Evolutionary conservation across 1,140 invertebrate species (phyloP), one percentile per base, ranked within the genome.

Genomic region (Zaprionus kolodkinae): DNA sequence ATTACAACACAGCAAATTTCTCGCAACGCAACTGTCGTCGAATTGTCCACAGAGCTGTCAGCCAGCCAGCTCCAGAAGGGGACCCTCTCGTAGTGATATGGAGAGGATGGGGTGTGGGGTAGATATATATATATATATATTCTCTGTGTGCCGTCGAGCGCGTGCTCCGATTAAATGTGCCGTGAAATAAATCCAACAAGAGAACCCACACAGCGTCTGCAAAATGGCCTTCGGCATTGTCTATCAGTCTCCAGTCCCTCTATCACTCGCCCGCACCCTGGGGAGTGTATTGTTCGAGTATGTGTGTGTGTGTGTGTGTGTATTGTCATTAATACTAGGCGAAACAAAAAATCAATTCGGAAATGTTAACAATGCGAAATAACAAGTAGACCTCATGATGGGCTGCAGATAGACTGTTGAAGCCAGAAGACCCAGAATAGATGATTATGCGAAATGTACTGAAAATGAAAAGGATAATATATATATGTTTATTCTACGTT

Each of bases 101-200:
- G 40, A n/a, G 2, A n/a, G 7, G 40, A 15, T 30, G n/a, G 2
- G n/a, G n/a, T 33, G 40, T 50, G 27, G 27, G 6, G 27, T 30
- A 27, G 1, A 27, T 27, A 27, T 27, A 27, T 4, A 27, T 27
- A 27, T 27, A 30, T 30, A 30, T 30, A 78, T 61, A 83, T 73
- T 69, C 54, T 48, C 43, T 43, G 40, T 72, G 76, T 61, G 72
- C 55, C 67, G 60, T 75, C 65, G 59, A 76, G 84, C 83, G 83
- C 83, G 80, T 87, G 84, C 74, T 80, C 73, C 73, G 74, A 88
- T 88, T 87, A 87, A 87, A 87, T 87, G 83, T 87, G 84, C 83
- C 83, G 83, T 87, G 83, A 87, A 87, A 87, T 87, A 87, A 87
- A 87, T 87, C 84, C 83, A 77, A 77, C 68, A 62, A 57, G 48